Evolutionary conservation across 2,797 vertebrate species (phyloP).

Genomic region (Prunella strophiata): DNA sequence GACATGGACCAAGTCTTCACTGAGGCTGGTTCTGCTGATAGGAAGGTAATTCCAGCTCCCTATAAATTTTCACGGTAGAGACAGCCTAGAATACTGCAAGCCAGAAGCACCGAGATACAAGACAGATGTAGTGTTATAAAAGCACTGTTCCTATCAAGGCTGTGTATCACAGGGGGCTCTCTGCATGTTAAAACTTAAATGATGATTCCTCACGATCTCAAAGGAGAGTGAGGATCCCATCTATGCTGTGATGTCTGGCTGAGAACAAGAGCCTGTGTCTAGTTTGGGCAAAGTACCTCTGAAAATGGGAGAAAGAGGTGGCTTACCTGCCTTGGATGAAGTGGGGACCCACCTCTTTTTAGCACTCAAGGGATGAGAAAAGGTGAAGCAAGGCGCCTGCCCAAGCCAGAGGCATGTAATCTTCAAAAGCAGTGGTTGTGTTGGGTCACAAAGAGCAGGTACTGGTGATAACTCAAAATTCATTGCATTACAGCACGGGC

Average conservation of each 20-base stretch:
- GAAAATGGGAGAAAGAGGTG: neutral
- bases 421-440: neutral
- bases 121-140: neutral
- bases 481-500: slow-evolving; percentile 83
- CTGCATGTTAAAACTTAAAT: neutral
- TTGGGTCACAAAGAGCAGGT: neutral
- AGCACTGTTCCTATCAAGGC: neutral
- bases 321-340: neutral
- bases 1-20: neutral
- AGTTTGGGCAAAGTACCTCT: neutral
- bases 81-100: neutral
- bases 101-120: neutral
- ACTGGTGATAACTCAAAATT: neutral
- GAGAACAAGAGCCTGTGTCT: neutral
- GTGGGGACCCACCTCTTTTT: neutral
- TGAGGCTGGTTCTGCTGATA: neutral
- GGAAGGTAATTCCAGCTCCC: neutral
- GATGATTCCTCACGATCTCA: neutral
- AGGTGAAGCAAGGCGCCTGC: neutral
- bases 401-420: neutral
- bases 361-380: neutral
- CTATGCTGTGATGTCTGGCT: accelerated
- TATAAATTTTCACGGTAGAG: neutral
- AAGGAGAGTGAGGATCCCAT: neutral
- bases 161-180: neutral